These are phyloP conservation scores for Myotis findleyi DNA, from an alignment of 2,797 vertebrate species.

Conservation along the genomic window DNA sequence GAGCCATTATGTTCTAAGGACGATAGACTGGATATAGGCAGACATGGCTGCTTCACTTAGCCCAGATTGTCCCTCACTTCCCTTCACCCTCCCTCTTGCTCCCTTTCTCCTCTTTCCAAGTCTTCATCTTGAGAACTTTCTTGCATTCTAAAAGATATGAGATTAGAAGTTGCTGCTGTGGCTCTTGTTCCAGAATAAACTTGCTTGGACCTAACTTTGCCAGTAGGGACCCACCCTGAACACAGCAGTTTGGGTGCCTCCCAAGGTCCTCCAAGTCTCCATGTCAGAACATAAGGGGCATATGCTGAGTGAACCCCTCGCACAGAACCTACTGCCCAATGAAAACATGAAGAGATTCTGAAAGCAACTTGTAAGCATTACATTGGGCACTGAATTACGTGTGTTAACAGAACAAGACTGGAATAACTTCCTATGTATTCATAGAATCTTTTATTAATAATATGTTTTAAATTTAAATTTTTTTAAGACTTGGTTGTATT, in stretches of 20 bases:
- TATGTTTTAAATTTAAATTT: not conserved
- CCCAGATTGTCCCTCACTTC: not conserved
- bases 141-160: not conserved
- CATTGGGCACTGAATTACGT: not conserved
- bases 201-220: not conserved
- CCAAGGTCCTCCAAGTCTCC: not conserved
- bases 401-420: not conserved
- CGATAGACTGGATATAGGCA: too few relatives aligned
- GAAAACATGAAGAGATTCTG: not conserved
- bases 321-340: not conserved
- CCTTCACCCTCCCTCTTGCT: not conserved
- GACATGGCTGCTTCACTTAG: not conserved
- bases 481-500: not conserved
- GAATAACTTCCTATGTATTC: not conserved
- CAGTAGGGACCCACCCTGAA: not conserved
- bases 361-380: not conserved
- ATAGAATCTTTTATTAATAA: not conserved
- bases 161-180: not conserved
- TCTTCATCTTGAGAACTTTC: not conserved
- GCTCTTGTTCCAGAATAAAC: not conserved
- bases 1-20: not conserved
- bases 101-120: not conserved
- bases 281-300: not conserved
- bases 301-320: not conserved
- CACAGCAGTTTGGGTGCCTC: too few relatives aligned